Evolutionary conservation across 2,888 invertebrate genomes (phyloP), one percentile per base, ranked within the genome.

Genomic region (Eulithis prunata): DNA sequence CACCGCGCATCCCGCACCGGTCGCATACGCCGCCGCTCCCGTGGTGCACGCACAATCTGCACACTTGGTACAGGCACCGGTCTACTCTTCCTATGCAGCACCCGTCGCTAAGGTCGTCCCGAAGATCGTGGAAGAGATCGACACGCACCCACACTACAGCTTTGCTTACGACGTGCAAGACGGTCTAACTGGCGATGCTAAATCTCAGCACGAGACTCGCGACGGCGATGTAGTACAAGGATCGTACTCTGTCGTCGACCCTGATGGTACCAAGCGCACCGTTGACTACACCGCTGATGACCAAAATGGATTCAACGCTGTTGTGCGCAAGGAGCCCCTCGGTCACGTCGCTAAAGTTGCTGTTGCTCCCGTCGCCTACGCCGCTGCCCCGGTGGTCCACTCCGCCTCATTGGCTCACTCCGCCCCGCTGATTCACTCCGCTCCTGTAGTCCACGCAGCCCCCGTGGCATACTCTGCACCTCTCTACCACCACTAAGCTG

Each of bases 151-250:
- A 1, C 93, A 94, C 78, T 94, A 94, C 86, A 88, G 86, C 75
- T 94, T 88, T 83, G 87, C 91, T 0, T 94, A 94, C 77, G 92
- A 93, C 64, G 91, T 94, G 2, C 91, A 94, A 70, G 94, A 94
- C 70, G 84, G 87, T 66, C 78, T 93, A 49, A 94, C 94, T 64
- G 86, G 87, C 3, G 86, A 86, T 78, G 82, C 83, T 75, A 94
- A 94, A 79, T 83, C 86, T 69, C 94, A 94, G 80, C 93, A 93
- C 73, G 94, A 94, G 75, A 83, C 78, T 54, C 88, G 92, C 54
- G 94, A 94, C 67, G 94, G 94, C 21, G 94, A 94, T 68, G 89
- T 91, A 8, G 94, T 94, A 12, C 83, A 83, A 21, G 94, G 94
- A 57, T 91, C 90, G 57, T 94, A 94, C 86, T 91, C 91, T 71